Conservation (phyloP, 2,113 vertebrate genomes). For the Menidia beryllina region DNA sequence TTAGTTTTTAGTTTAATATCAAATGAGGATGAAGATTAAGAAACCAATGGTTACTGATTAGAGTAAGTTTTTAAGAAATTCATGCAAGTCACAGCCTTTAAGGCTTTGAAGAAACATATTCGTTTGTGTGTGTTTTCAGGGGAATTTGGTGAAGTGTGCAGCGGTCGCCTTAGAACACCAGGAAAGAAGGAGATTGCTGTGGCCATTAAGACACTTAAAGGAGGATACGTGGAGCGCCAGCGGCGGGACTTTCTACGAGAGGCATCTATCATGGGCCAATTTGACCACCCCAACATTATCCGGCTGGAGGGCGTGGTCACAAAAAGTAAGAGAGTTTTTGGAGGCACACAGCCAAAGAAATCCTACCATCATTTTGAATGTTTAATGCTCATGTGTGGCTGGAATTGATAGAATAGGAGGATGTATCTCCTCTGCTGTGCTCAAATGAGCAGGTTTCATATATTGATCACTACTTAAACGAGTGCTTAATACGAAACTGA, state of each 20-base stretch:
- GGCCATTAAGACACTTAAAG: conserved; percentile 95
- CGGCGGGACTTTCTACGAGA: conserved; percentile 94
- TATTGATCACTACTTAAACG: neutral
- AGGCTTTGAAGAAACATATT: neutral
- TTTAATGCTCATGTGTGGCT: neutral
- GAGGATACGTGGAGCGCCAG: conserved; percentile 91
- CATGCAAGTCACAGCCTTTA: neutral
- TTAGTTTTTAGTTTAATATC: neutral
- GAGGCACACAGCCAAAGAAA: neutral
- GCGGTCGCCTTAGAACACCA: conserved; percentile 91
- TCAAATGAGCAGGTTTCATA: neutral
- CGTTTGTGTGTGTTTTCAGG: conserved; percentile 75
- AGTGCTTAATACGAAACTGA: neutral
- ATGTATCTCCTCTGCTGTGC: neutral
- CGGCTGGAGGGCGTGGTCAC: conserved; percentile 94
- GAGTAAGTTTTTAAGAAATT: neutral
- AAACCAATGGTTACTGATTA: neutral
- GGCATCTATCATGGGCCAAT: conserved; percentile 97
- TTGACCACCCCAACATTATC: conserved; percentile 96
- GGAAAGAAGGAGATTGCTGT: conserved; percentile 96
- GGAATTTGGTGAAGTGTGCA: conserved; percentile 97
- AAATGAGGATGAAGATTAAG: neutral
- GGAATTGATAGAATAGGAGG: neutral
- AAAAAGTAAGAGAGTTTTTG: conserved; percentile 88
- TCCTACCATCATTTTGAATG: too few species aligned